Conservation (phyloP, 2,113 vertebrate genomes). For the Serilophus lunatus region DNA sequence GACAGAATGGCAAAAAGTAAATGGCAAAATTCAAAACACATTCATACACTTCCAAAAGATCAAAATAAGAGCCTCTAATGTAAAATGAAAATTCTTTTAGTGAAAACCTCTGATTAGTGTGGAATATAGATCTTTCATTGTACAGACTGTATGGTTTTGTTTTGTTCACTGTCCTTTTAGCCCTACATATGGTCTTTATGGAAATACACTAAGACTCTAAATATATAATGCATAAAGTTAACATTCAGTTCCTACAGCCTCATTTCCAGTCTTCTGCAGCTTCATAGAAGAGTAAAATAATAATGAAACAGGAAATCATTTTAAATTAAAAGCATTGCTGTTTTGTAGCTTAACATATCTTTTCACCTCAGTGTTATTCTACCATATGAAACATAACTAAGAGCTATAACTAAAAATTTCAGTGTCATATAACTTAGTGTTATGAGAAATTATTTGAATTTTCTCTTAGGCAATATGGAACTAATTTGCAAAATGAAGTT, state of each 20-base stretch:
- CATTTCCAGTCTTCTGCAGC: conserved; percentile 9
- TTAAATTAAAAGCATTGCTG: conserved; percentile 3
- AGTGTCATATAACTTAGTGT: not conserved
- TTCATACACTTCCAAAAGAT: not conserved
- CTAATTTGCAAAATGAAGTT: conserved; percentile 14
- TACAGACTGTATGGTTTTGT: not conserved
- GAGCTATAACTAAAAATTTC: conserved; percentile 14
- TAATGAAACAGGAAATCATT: conserved; percentile 33
- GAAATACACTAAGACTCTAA: not conserved
- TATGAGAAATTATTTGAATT: conserved; percentile 26
- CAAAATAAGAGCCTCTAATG: not conserved
- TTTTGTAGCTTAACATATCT: conserved; percentile 4
- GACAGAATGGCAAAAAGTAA: not conserved
- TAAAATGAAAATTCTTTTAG: not conserved
- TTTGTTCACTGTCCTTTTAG: not conserved
- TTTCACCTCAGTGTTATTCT: conserved; percentile 1
- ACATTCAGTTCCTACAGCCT: not conserved
- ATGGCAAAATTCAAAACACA: not conserved
- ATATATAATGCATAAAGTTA: not conserved
- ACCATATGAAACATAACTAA: not conserved
- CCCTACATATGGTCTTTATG: not conserved
- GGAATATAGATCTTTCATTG: not conserved
- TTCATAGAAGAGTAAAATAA: not conserved
- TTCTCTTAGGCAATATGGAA: conserved; percentile 32
- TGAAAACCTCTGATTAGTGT: not conserved